Conservation (phyloP, 2,888 invertebrate genomes). For the Ametastegia equiseti region DNA sequence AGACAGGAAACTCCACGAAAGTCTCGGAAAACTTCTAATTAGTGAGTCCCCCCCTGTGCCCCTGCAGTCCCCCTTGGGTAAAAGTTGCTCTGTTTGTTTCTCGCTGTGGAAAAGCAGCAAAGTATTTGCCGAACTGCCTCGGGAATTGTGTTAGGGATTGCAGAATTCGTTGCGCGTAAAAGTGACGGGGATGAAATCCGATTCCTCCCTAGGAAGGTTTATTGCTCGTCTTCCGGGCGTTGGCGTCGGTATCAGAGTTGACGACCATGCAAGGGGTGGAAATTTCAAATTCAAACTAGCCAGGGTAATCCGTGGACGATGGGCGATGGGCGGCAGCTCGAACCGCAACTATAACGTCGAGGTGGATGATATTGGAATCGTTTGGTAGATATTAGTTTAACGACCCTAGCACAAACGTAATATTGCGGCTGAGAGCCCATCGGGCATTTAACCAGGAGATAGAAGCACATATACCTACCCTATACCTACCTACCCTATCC, state of each 20-base stretch:
- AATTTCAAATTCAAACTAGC: slow-evolving; percentile 12
- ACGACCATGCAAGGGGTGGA: background rate
- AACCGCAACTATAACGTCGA: background rate
- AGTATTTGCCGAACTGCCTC: background rate
- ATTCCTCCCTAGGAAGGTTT: background rate
- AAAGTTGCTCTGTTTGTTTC: slow-evolving; percentile 29
- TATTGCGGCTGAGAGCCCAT: slow-evolving; percentile 44
- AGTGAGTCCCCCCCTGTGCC: background rate
- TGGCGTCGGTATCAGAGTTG: too few species aligned
- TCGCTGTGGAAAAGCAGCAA: background rate
- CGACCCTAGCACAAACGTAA: slow-evolving; percentile 48
- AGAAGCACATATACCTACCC: slow-evolving; percentile 19
- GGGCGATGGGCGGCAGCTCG: too few species aligned
- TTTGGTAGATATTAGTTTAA: slow-evolving; percentile 47
- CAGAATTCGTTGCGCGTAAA: background rate
- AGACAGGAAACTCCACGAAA: slow-evolving; percentile 13
- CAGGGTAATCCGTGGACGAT: background rate
- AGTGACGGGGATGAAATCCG: slow-evolving; percentile 1
- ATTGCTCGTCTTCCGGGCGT: background rate
- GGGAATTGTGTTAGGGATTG: background rate
- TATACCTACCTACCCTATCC: too few species aligned
- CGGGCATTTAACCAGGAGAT: slow-evolving; percentile 46
- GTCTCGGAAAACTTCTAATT: slow-evolving; percentile 43
- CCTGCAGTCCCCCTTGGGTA: too few species aligned
- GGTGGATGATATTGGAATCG: slow-evolving; percentile 45